Evolutionary conservation across 2,113 vertebrate genomes (phyloP).

Genomic region (Turdus rufiventris): DNA sequence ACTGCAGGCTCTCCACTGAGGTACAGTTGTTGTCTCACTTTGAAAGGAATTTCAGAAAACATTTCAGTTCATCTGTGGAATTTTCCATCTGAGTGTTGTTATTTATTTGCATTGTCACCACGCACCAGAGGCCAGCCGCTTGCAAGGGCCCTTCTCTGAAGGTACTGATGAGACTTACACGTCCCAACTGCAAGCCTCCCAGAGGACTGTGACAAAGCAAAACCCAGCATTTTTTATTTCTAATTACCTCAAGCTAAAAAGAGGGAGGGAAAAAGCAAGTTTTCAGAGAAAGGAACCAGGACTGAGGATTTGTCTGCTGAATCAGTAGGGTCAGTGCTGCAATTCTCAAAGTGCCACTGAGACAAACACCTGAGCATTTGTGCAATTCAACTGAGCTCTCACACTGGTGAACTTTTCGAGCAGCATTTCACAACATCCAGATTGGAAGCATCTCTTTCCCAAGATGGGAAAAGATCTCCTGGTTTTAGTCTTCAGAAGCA

Average conservation of each 20-base stretch:
- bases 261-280: not conserved
- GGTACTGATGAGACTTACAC: not conserved
- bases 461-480: not conserved
- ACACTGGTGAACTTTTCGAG: not conserved
- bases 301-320: not conserved
- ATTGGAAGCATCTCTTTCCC: not conserved
- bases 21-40: conserved; percentile 4
- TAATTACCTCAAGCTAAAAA: not conserved
- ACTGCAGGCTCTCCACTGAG: not conserved
- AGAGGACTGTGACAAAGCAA: not conserved
- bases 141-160: not conserved
- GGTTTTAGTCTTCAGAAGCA: not conserved
- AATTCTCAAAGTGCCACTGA: not conserved
- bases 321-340: not conserved
- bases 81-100: not conserved
- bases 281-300: not conserved
- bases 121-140: not conserved
- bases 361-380: not conserved
- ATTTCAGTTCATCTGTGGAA: not conserved
- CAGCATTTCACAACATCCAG: not conserved
- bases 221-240: not conserved
- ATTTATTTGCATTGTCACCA: conserved; percentile 20
- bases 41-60: not conserved
- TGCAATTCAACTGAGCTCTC: not conserved
- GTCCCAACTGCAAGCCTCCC: not conserved